A percentile compares a stretch with the other conserved stretches of the same genome.
Conservation (phyloP, 2,113 vertebrate species). For the Cromileptes altivelis region DNA sequence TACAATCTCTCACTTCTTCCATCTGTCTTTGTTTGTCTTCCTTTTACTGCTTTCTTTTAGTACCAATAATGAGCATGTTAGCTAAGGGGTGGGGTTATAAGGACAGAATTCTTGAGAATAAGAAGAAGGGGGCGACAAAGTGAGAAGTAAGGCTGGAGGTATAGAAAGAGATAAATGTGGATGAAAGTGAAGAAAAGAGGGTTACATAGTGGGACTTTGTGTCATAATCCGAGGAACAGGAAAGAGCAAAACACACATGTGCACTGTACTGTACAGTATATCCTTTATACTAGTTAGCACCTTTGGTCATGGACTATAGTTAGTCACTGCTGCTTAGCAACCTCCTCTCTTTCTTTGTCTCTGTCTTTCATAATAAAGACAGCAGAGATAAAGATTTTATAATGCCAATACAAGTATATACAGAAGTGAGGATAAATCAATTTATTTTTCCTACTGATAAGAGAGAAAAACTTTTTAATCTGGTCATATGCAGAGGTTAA, state of each 20-base stretch:
- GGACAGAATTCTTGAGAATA: background rate
- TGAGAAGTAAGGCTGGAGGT: background rate
- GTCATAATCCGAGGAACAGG: background rate
- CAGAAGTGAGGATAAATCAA: background rate
- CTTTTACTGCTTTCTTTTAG: background rate
- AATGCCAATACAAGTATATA: background rate
- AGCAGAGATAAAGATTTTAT: background rate
- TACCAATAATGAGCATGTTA: background rate
- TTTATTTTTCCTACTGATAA: background rate
- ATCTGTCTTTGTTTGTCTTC: slow-evolving; percentile 16
- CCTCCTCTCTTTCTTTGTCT: slow-evolving; percentile 4
- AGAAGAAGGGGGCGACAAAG: background rate
- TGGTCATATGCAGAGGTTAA: background rate
- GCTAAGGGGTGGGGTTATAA: background rate
- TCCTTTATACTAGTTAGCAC: too few relatives aligned
- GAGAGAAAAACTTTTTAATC: background rate
- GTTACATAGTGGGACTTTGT: background rate
- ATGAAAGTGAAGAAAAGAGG: background rate
- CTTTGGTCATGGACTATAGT: too few relatives aligned
- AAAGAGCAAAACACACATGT: too few relatives aligned
- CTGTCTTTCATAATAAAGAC: background rate
- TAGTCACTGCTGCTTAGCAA: slow-evolving; percentile 57
- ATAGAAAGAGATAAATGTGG: background rate
- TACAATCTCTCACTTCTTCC: slow-evolving; percentile 7
- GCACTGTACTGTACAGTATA: too few relatives aligned